Percentiles rank a stretch among this genome's conserved stretches.
These are phyloP conservation scores for Loripinus fragilis DNA, from an alignment of 2,888 invertebrate species.

Conservation along the genomic window DNA sequence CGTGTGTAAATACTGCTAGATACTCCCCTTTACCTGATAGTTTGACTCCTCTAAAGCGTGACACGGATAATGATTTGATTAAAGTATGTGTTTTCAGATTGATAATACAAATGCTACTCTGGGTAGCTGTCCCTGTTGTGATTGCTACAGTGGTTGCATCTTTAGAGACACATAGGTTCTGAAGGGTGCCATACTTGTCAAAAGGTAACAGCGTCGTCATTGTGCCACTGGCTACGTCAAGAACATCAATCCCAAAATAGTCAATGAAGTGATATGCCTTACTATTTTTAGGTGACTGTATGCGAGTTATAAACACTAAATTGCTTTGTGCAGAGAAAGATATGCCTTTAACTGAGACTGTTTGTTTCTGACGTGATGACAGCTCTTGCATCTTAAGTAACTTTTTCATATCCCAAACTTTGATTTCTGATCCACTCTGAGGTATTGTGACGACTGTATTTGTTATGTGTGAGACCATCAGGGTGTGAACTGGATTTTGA, in stretches of 20 bases:
- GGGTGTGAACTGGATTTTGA: slow-evolving; percentile 45
- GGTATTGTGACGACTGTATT: slow-evolving; percentile 47
- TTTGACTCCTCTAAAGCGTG: slow-evolving; percentile 43
- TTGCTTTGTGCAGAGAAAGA: slow-evolving; percentile 51
- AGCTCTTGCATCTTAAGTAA: slow-evolving; percentile 51
- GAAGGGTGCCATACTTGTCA: slow-evolving; percentile 50
- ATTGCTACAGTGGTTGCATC: slow-evolving; percentile 46
- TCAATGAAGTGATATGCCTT: slow-evolving; percentile 70
- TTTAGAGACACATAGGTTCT: slow-evolving; percentile 44
- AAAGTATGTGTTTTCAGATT: slow-evolving; percentile 34
- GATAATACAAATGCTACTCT: slow-evolving; percentile 40
- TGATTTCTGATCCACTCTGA: slow-evolving; percentile 50
- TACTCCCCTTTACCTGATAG: slow-evolving; percentile 49
- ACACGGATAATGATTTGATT: slow-evolving; percentile 30
- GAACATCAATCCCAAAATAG: slow-evolving; percentile 69
- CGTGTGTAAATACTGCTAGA: slow-evolving; percentile 37
- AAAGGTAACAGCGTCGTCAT: slow-evolving; percentile 43
- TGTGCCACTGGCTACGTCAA: slow-evolving; percentile 45
- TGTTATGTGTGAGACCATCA: slow-evolving; percentile 29
- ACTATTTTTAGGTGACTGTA: slow-evolving; percentile 57
- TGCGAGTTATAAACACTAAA: slow-evolving; percentile 46
- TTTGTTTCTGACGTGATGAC: slow-evolving; percentile 45
- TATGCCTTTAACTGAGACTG: slow-evolving; percentile 44
- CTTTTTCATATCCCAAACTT: slow-evolving; percentile 57
- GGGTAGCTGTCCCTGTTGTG: slow-evolving; percentile 35